These are phyloP conservation scores for Sialis fuliginosa DNA, from an alignment of 2,888 invertebrate species.

Conservation along the genomic window DNA sequence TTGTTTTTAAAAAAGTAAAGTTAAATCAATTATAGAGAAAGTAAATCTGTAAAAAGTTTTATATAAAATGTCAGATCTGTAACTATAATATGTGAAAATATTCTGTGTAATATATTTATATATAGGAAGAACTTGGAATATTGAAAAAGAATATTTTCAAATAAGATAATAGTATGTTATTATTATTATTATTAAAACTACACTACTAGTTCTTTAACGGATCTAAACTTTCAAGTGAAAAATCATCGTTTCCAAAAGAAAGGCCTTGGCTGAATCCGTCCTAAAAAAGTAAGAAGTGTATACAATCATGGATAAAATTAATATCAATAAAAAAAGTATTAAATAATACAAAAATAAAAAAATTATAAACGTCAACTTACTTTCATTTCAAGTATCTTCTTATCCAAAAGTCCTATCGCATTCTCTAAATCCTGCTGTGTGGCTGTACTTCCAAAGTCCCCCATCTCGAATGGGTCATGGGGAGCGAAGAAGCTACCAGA, in stretches of 20 bases:
- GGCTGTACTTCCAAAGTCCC: conserved; percentile 40
- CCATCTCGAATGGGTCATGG: conserved; percentile 74
- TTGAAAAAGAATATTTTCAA: too few relatives aligned
- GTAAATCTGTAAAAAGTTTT: too few relatives aligned
- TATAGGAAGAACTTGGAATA: too few relatives aligned
- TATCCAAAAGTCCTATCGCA: conserved; percentile 65
- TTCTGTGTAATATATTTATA: too few relatives aligned
- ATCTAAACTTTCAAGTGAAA: conserved; percentile 85
- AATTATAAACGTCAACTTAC: conserved; percentile 25
- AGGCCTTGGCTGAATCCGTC: conserved; percentile 79
- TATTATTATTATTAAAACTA: too few relatives aligned
- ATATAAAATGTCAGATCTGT: too few relatives aligned
- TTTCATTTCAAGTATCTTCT: conserved; percentile 74
- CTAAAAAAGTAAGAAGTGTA: conserved; percentile 35
- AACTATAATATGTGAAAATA: too few relatives aligned
- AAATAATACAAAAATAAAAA: conserved; percentile 4
- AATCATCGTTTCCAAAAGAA: conserved; percentile 82
- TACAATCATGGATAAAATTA: conserved; percentile 4
- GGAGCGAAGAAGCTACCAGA: conserved; percentile 5
- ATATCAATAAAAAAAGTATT: conserved; percentile 7
- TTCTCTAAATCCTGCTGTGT: conserved; percentile 44
- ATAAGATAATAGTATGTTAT: too few relatives aligned
- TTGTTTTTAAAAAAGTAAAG: too few relatives aligned
- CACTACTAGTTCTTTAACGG: conserved; percentile 54
- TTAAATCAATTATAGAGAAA: too few relatives aligned